phyloP scores from a whole-genome alignment of 2,797 vertebrate species.

The Natrix natrix region DNA sequence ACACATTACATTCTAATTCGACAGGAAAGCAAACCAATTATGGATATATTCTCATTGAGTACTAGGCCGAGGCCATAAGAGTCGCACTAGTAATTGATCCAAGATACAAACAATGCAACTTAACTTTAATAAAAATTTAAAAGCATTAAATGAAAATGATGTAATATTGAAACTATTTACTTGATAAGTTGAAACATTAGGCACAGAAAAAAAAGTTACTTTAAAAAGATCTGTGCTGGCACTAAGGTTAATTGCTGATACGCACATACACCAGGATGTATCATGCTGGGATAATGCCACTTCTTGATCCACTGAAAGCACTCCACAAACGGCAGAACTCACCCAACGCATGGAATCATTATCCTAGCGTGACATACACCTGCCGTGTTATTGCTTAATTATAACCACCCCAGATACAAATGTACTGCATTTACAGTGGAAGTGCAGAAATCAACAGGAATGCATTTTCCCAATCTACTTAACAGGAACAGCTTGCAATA shows the following conservation, averaged over 20 bases:
- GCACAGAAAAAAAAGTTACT: slow-evolving; percentile 75
- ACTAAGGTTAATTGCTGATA: slow-evolving; percentile 79
- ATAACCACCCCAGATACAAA: slow-evolving; percentile 80
- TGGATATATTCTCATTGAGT: not conserved
- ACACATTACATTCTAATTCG: not conserved
- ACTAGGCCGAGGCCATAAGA: slow-evolving; percentile 34
- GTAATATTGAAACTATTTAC: slow-evolving; percentile 69
- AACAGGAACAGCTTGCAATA: slow-evolving; percentile 48
- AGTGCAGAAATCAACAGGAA: slow-evolving; percentile 73
- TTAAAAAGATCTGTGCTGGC: slow-evolving; percentile 68
- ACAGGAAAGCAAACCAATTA: not conserved
- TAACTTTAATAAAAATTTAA: slow-evolving; percentile 62
- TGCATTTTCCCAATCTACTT: slow-evolving; percentile 68
- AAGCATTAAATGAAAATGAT: slow-evolving; percentile 63
- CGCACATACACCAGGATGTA: slow-evolving; percentile 77
- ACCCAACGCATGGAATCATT: slow-evolving; percentile 83
- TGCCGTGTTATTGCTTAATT: slow-evolving; percentile 85
- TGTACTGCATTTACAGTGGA: slow-evolving; percentile 74
- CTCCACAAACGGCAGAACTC: slow-evolving; percentile 78
- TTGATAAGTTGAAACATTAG: slow-evolving; percentile 73
- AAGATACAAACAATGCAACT: slow-evolving; percentile 44
- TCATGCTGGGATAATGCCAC: slow-evolving; percentile 82
- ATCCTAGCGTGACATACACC: slow-evolving; percentile 82
- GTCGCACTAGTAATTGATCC: slow-evolving; percentile 40
- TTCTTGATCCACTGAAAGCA: slow-evolving; percentile 83